Conservation (phyloP, 2,797 vertebrate genomes). For the Bradypodion ventrale region DNA sequence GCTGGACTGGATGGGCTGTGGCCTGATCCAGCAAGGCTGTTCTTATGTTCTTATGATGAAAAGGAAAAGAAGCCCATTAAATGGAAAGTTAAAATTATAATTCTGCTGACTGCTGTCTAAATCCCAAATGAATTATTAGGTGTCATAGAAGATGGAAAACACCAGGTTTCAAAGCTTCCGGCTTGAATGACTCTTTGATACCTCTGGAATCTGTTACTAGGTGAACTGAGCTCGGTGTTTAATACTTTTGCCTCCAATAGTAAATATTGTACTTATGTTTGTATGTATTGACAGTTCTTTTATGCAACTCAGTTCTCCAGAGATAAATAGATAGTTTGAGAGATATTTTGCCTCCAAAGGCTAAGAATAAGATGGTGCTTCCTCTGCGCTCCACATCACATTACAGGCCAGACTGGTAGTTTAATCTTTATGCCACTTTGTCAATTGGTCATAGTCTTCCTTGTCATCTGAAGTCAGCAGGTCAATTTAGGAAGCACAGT, state of each 20-base stretch:
- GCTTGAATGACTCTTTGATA: background rate
- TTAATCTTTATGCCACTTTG: too few species aligned
- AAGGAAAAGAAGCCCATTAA: conserved; percentile 38
- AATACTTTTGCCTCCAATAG: background rate
- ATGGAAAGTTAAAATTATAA: conserved; percentile 21
- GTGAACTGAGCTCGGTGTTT: background rate
- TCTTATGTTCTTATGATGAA: too few species aligned
- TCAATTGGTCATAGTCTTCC: too few species aligned
- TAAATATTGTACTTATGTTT: background rate
- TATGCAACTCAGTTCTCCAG: background rate
- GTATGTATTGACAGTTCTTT: background rate
- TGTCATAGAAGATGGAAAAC: conserved; percentile 29
- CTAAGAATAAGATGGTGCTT: too few species aligned
- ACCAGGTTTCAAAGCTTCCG: background rate
- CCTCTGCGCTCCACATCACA: too few species aligned
- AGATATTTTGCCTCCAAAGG: too few species aligned
- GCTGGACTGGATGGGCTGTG: too few species aligned
- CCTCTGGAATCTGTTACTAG: background rate
- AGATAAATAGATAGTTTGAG: background rate
- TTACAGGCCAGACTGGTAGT: too few species aligned
- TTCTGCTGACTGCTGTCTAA: conserved; percentile 16
- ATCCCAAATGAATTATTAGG: background rate
- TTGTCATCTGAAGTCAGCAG: too few species aligned
- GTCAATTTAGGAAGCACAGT: too few species aligned
- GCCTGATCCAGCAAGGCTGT: too few species aligned